A percentile compares a stretch with the other conserved stretches of the same genome.
Conservation (phyloP, 2,888 invertebrate genomes). For the Luperina testacea region DNA sequence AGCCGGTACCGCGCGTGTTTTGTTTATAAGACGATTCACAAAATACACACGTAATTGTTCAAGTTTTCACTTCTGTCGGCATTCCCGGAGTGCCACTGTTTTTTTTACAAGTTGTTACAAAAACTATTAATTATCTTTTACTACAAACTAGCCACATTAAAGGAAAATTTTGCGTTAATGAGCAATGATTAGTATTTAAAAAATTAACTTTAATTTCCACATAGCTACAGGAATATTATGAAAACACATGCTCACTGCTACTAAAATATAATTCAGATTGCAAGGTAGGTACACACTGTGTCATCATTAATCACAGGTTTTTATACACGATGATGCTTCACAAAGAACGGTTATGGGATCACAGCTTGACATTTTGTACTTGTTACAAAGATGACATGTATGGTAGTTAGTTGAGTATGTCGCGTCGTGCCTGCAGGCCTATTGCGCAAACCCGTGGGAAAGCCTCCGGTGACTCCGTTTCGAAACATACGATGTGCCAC, state of each 20-base stretch:
- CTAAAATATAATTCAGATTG: not conserved
- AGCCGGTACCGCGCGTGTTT: too few species aligned
- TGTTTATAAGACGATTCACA: too few species aligned
- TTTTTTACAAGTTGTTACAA: not conserved
- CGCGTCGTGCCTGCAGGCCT: slow-evolving; percentile 50
- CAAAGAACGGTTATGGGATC: slow-evolving; percentile 12
- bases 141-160: not conserved
- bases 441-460: slow-evolving; percentile 75
- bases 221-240: not conserved
- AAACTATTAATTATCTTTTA: not conserved
- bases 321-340: not conserved
- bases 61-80: too few species aligned
- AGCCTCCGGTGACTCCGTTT: slow-evolving; percentile 59
- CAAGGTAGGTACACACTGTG: not conserved
- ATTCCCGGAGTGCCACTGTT: too few species aligned
- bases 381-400: slow-evolving; percentile 60
- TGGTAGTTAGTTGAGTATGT: slow-evolving; percentile 28
- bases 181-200: not conserved
- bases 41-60: too few species aligned
- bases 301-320: slow-evolving; percentile 21
- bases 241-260: too few species aligned
- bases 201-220: not conserved
- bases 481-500: slow-evolving; percentile 71
- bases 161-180: not conserved
- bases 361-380: slow-evolving; percentile 21